phyloP scores from a whole-genome alignment of 2,797 vertebrate genomes.

The Eulemur rubriventer region DNA sequence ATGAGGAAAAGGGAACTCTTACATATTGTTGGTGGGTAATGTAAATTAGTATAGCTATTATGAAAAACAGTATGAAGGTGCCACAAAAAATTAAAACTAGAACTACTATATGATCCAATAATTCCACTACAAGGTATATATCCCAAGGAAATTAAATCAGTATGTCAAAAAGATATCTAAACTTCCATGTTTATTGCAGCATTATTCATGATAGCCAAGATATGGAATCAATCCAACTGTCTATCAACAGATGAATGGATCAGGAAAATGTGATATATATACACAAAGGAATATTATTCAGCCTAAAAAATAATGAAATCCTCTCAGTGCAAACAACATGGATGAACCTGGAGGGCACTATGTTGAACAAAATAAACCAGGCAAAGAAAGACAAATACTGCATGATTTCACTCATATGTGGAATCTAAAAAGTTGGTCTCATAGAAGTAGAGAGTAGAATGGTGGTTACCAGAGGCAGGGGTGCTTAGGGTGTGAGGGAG shows the following conservation, averaged over 20 bases:
- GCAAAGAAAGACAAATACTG: not conserved
- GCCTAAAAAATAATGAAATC: not conserved
- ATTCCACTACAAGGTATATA: not conserved
- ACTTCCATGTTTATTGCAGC: not conserved
- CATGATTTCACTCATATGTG: not conserved
- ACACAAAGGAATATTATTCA: not conserved
- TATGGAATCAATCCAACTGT: not conserved
- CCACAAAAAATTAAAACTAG: not conserved
- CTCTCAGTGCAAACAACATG: not conserved
- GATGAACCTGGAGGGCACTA: not conserved
- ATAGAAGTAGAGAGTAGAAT: not conserved
- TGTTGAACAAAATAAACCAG: not conserved
- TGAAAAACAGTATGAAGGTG: not conserved
- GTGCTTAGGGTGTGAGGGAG: not conserved
- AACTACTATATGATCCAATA: not conserved
- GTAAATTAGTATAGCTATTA: not conserved
- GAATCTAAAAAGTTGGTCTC: not conserved
- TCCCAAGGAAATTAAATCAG: not conserved
- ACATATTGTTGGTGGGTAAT: not conserved
- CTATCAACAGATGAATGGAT: not conserved
- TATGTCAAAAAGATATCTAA: not conserved
- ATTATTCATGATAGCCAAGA: not conserved
- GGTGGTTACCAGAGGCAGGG: not conserved
- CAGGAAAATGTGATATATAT: not conserved
- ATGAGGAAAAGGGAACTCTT: not conserved